phyloP scores from a whole-genome alignment of 2,797 vertebrate species.

The Sternotherus odoratus region DNA sequence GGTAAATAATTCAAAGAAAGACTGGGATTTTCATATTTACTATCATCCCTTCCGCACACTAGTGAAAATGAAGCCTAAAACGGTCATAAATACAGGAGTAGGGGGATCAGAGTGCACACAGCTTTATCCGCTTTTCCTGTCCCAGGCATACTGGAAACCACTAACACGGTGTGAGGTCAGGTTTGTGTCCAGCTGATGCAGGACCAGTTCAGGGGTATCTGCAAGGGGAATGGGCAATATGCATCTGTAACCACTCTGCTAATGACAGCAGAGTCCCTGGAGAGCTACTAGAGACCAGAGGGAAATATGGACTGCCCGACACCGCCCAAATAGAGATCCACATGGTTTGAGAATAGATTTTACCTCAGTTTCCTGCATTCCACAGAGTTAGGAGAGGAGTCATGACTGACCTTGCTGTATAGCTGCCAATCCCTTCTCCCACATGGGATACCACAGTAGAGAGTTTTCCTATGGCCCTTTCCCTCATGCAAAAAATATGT shows the following conservation, averaged over 20 bases:
- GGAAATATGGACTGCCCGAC: neutral
- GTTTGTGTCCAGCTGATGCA: neutral
- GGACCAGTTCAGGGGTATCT: neutral
- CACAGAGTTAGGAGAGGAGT: neutral
- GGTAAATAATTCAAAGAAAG: slow-evolving; percentile 49
- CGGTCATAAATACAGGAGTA: neutral
- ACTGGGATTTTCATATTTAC: slow-evolving; percentile 20
- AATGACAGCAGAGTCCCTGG: neutral
- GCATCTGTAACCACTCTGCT: neutral
- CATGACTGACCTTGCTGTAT: too few species aligned
- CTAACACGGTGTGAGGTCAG: too few species aligned
- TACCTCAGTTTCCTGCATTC: neutral
- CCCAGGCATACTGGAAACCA: neutral
- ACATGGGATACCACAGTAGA: neutral
- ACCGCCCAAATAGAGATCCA: too few species aligned
- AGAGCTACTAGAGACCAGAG: neutral
- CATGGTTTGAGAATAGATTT: neutral
- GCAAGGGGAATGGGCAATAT: neutral
- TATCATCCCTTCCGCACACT: neutral
- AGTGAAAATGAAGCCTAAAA: neutral
- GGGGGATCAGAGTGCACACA: neutral
- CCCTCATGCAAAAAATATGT: neutral
- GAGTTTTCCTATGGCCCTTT: neutral
- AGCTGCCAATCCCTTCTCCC: neutral
- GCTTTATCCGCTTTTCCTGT: neutral